Conservation (phyloP, 2,113 vertebrate genomes). For the Colaptes auratus region DNA sequence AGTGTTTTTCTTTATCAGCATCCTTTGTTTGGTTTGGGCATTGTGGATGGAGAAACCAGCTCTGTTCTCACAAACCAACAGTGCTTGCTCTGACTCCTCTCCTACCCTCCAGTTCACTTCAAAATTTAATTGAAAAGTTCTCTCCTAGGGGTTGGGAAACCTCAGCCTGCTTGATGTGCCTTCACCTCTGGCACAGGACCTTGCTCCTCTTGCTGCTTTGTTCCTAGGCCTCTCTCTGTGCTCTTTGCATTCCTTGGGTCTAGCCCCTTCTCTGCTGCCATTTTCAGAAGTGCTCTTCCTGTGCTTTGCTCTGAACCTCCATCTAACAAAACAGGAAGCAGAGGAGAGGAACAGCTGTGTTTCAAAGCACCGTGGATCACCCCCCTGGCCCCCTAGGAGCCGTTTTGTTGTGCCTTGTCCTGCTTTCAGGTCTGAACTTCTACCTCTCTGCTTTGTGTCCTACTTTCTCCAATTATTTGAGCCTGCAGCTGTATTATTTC, state of each 20-base stretch:
- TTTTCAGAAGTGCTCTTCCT: constrained; percentile 2
- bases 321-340: not conserved
- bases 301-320: not conserved
- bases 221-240: not conserved
- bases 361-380: not conserved
- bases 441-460: not conserved
- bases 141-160: not conserved
- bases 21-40: too few relatives aligned
- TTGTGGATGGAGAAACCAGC: not conserved
- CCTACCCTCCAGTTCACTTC: not conserved
- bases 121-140: constrained; percentile 22
- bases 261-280: not conserved
- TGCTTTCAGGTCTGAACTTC: not conserved
- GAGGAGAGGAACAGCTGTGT: not conserved
- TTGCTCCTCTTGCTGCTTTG: not conserved
- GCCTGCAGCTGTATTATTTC: not conserved
- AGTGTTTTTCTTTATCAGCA: not conserved
- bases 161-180: not conserved
- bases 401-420: not conserved
- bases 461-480: not conserved
- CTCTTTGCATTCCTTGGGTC: not conserved
- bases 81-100: not conserved
- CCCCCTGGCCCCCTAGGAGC: not conserved
- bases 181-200: not conserved
- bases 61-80: not conserved